Evolutionary conservation across 2,113 vertebrate genomes (phyloP).

Genomic region (Salvelinus alpinus): DNA sequence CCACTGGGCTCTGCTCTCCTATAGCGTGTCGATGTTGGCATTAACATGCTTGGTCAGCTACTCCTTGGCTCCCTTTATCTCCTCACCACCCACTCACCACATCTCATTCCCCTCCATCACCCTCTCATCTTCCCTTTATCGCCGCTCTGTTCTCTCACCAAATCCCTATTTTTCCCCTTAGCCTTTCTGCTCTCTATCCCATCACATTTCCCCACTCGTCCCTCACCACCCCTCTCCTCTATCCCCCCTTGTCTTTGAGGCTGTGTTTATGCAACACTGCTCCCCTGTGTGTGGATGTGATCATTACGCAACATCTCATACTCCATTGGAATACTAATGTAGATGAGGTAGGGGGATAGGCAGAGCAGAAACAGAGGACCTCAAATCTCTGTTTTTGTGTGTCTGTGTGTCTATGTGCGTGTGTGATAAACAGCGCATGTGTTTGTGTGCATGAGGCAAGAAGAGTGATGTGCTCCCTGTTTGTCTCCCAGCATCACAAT

Average conservation of each 20-base stretch:
- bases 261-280: slow-evolving; percentile 68
- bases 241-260: slow-evolving; percentile 54
- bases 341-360: slow-evolving; percentile 31
- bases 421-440: slow-evolving; percentile 20
- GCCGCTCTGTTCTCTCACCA: not conserved
- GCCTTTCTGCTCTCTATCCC: slow-evolving; percentile 10
- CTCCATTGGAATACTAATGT: slow-evolving; percentile 72
- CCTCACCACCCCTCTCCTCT: slow-evolving; percentile 12
- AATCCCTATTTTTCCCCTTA: not conserved
- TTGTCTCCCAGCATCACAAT: slow-evolving; percentile 13
- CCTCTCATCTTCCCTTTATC: not conserved
- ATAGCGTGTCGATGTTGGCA: slow-evolving; percentile 34
- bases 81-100: slow-evolving; percentile 25
- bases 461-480: slow-evolving; percentile 6
- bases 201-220: slow-evolving; percentile 55
- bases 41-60: slow-evolving; percentile 40
- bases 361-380: slow-evolving; percentile 29
- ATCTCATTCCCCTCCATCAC: slow-evolving; percentile 14
- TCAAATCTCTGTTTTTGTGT: not conserved
- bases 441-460: not conserved
- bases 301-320: slow-evolving; percentile 71
- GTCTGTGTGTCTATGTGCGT: not conserved
- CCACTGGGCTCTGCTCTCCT: slow-evolving; percentile 3
- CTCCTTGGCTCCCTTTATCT: slow-evolving; percentile 37
- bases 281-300: slow-evolving; percentile 65